Conservation (phyloP, 2,797 vertebrate species). For the Huso huso region DNA sequence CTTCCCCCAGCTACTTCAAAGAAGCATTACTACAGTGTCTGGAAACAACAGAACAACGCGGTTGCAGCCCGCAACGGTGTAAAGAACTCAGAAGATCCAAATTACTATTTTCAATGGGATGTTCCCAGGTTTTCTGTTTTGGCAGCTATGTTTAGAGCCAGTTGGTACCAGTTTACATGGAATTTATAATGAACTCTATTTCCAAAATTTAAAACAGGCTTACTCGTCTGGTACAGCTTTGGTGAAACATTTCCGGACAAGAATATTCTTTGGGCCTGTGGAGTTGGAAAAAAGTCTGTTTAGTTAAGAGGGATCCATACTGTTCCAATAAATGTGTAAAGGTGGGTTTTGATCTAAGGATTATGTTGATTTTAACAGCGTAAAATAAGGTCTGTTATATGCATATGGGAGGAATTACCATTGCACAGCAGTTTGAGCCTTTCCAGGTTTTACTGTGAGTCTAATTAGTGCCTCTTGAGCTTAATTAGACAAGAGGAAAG, state of each 20-base stretch:
- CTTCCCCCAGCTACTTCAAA: slow-evolving; percentile 42
- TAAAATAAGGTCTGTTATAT: not conserved
- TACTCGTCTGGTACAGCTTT: slow-evolving; percentile 13
- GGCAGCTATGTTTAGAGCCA: slow-evolving; percentile 10
- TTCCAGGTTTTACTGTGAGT: not conserved
- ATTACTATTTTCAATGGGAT: slow-evolving; percentile 8
- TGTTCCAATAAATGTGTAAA: too few species aligned
- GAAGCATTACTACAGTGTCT: slow-evolving; percentile 17
- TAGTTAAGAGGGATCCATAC: too few species aligned
- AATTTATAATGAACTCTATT: slow-evolving; percentile 4
- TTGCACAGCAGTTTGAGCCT: not conserved
- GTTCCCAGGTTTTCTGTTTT: slow-evolving; percentile 3
- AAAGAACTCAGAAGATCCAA: slow-evolving; percentile 7
- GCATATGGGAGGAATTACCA: not conserved
- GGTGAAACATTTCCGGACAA: slow-evolving; percentile 17
- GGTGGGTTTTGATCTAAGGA: too few species aligned
- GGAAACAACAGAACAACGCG: not conserved
- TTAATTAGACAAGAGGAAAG: too few species aligned
- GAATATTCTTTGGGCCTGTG: not conserved
- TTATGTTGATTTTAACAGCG: too few species aligned
- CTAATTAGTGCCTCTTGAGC: not conserved
- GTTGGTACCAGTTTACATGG: slow-evolving; percentile 19
- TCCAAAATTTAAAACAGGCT: not conserved
- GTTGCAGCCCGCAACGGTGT: not conserved
- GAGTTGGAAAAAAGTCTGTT: not conserved